Evolutionary conservation across 2,888 invertebrate genomes (phyloP).

Genomic region (Apoda limacodes): DNA sequence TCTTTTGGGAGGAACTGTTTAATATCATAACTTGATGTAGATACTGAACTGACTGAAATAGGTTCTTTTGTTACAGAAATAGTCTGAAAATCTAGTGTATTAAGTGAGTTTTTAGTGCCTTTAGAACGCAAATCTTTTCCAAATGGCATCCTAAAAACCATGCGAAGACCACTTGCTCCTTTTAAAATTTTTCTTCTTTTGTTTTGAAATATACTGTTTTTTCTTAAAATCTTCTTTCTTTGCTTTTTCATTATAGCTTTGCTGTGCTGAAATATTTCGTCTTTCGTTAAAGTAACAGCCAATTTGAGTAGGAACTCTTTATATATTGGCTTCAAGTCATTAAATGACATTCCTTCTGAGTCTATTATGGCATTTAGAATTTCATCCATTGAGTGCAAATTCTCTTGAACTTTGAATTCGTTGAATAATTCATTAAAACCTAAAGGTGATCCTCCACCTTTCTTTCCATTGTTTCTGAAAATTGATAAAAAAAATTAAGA

Average conservation of each 20-base stretch:
- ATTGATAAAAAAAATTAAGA: slow-evolving; percentile 10
- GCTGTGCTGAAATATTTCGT: slow-evolving; percentile 89
- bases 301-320: slow-evolving; percentile 90
- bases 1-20: slow-evolving; percentile 72
- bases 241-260: slow-evolving; percentile 91
- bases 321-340: slow-evolving; percentile 91
- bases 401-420: slow-evolving; percentile 89
- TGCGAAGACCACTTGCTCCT: slow-evolving; percentile 70
- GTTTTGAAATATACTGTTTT: slow-evolving; percentile 67
- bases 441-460: slow-evolving; percentile 81
- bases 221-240: slow-evolving; percentile 75
- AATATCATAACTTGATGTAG: slow-evolving; percentile 73
- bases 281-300: slow-evolving; percentile 90
- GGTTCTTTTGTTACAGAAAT: slow-evolving; percentile 35
- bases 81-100: slow-evolving; percentile 33
- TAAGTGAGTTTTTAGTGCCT: slow-evolving; percentile 32
- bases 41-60: slow-evolving; percentile 70
- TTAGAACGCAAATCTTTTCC: slow-evolving; percentile 52
- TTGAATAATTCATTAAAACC: slow-evolving; percentile 90
- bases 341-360: slow-evolving; percentile 93
- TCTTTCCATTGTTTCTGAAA: slow-evolving; percentile 73
- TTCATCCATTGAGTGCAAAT: slow-evolving; percentile 88
- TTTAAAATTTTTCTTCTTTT: slow-evolving; percentile 71
- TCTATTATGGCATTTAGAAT: slow-evolving; percentile 90
- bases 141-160: slow-evolving; percentile 74